Evolutionary conservation across 2,797 vertebrate genomes (phyloP).

Genomic region (Podarcis siculus): DNA sequence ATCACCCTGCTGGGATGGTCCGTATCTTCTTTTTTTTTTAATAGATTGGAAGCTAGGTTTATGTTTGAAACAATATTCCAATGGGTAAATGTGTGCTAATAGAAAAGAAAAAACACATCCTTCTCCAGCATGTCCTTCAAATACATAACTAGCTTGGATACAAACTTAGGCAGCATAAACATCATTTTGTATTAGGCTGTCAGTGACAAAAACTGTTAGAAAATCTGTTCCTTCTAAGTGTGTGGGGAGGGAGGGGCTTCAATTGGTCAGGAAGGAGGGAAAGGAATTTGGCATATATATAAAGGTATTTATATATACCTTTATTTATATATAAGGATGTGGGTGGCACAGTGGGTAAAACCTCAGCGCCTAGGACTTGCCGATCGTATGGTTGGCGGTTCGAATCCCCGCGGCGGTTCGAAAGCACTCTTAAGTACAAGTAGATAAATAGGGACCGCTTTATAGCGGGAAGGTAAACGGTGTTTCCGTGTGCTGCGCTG

Average conservation of each 20-base stretch:
- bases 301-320: too few species aligned
- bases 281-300: neutral
- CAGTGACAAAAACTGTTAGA: neutral
- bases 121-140: conserved; percentile 50
- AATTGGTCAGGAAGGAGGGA: neutral
- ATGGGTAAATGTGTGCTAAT: neutral
- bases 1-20: conserved; percentile 79
- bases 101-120: conserved; percentile 43
- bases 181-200: conserved; percentile 39
- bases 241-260: neutral
- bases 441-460: too few species aligned
- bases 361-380: too few species aligned
- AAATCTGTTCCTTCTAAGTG: neutral
- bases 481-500: too few species aligned
- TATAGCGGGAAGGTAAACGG: too few species aligned
- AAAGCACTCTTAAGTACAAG: too few species aligned
- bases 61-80: conserved; percentile 30
- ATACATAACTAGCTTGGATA: conserved; percentile 5
- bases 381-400: too few species aligned
- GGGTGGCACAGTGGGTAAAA: too few species aligned
- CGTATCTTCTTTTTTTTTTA: conserved; percentile 67
- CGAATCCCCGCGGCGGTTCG: too few species aligned
- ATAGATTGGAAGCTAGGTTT: conserved; percentile 72
- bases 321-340: too few species aligned
- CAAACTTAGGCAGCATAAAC: conserved; percentile 48